A percentile compares a stretch with the other conserved stretches of the same genome.
phyloP scores from a whole-genome alignment of 2,888 invertebrate species.

The Chymomyza amoena region DNA sequence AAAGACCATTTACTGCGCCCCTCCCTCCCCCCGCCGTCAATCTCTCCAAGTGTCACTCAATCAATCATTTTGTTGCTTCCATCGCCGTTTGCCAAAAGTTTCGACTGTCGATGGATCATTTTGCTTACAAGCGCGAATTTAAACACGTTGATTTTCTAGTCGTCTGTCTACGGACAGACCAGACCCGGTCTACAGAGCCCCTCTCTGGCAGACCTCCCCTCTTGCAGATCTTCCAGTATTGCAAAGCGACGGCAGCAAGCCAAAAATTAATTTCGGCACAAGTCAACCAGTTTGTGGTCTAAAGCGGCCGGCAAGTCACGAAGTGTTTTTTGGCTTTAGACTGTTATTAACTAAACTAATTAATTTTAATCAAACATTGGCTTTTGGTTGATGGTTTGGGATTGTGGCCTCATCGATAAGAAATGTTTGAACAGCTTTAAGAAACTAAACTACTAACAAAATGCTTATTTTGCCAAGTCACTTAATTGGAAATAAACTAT shows the following conservation, averaged over 20 bases:
- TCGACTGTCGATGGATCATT: conserved; percentile 4
- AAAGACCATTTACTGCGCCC: neutral
- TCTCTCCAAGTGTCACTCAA: conserved; percentile 5
- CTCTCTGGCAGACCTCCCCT: neutral
- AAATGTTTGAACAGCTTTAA: neutral
- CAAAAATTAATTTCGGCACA: conserved; percentile 19
- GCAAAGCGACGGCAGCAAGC: neutral
- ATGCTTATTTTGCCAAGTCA: neutral
- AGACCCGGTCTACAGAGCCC: neutral
- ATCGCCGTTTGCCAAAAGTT: neutral
- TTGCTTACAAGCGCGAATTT: conserved; percentile 3
- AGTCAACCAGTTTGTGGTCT: conserved; percentile 12
- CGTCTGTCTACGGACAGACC: neutral
- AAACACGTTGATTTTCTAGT: neutral
- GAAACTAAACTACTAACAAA: neutral
- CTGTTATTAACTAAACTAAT: neutral
- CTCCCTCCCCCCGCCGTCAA: neutral
- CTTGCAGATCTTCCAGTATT: neutral
- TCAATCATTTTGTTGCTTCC: conserved; percentile 21
- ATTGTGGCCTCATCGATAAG: neutral
- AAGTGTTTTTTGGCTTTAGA: neutral
- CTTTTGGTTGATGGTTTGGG: neutral
- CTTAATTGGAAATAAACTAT: too few species aligned
- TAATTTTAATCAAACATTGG: conserved; percentile 7
- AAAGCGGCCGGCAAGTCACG: neutral